Base-by-base conservation (phyloP, 2,797 vertebrate species). In the Sebastes oblongus region DNA sequence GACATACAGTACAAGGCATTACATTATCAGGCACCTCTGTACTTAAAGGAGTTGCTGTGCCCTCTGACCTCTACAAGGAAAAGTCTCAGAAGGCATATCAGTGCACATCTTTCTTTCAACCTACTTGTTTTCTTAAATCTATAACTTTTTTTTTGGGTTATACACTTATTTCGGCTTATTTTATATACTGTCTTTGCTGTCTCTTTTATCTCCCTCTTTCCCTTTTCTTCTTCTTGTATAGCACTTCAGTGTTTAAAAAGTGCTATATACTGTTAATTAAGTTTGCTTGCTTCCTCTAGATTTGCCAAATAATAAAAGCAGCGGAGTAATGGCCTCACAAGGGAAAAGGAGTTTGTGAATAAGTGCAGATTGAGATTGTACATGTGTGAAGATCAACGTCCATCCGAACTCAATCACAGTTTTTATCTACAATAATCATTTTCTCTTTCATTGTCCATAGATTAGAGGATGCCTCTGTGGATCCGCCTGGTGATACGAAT, bases 321-420 rank as follows among this genome's bases (percentile, higher is more conserved):
- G 12, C 52, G 52, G 20, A 18, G 46, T 12, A 34, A 54, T 11
- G 34, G 34, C 36, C 69, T 73, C 18, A 20, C 13, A 34, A 39
- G 22, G 11, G 2, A 25, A 66, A 55, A 67, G 24, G 42, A 83
- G 32, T 42, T 16, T 32, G 20, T 62, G 16, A 62, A 75, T 39
- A 81, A 87, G 88, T 90, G 90, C 86, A 86, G 71, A 36, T 25
- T 60, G 75, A 74, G 32, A 64, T 65, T 14, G 59, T 65, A 72
- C 42, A 60, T 29, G 32, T 82, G 55, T 78, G 20, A 75, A 72
- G 58, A 46, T 58, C 50, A 73, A 18, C 3, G 4, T 81, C 76
- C 60, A 29, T 70, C 69, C 54, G 39, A 74, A 60, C 39, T 80
- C 52, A 59, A 24, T 89, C 78, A 83, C 72, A 88, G 83, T 77